A percentile compares a stretch with the other conserved stretches of the same genome.
Conservation (phyloP, 2,888 invertebrate genomes). For the Sclerodermus sp. region DNA sequence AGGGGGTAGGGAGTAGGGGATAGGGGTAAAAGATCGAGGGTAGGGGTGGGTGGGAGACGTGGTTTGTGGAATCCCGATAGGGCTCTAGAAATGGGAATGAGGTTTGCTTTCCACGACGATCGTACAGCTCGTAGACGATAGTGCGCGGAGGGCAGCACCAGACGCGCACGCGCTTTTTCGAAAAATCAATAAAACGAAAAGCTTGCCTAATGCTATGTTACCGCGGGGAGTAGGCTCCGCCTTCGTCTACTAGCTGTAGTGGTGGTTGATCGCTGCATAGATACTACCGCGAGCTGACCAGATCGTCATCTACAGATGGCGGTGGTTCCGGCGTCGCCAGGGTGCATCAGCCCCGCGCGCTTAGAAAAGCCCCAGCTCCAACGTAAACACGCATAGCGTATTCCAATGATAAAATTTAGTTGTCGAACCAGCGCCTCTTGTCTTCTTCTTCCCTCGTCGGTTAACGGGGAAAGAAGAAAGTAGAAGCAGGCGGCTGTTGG, state of each 20-base stretch:
- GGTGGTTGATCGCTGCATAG: slow-evolving; percentile 47
- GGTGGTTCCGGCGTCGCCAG: slow-evolving; percentile 25
- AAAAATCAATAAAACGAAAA: slow-evolving; percentile 60
- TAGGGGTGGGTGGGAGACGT: slow-evolving; percentile 27
- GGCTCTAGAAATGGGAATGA: not conserved
- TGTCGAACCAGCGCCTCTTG: too few species aligned
- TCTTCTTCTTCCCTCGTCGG: too few species aligned
- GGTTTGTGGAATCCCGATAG: slow-evolving; percentile 29
- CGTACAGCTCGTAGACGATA: slow-evolving; percentile 51
- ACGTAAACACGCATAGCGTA: too few species aligned
- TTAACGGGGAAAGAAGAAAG: too few species aligned
- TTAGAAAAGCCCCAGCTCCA: not conserved
- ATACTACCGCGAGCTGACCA: slow-evolving; percentile 43
- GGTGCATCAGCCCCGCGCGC: slow-evolving; percentile 37
- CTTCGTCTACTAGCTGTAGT: slow-evolving; percentile 54
- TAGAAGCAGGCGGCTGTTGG: too few species aligned
- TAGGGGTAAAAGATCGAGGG: slow-evolving; percentile 14
- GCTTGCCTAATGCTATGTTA: slow-evolving; percentile 56
- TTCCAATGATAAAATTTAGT: too few species aligned
- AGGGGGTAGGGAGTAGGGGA: slow-evolving; percentile 7
- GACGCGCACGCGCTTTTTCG: slow-evolving; percentile 58
- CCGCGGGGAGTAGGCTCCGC: slow-evolving; percentile 50
- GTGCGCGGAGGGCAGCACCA: slow-evolving; percentile 49
- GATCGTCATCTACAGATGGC: slow-evolving; percentile 55
- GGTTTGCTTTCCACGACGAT: slow-evolving; percentile 28